Evolutionary conservation across 1,140 invertebrate species (phyloP), one percentile per base, ranked within the genome.

Genomic region (Solenopsis fugax): DNA sequence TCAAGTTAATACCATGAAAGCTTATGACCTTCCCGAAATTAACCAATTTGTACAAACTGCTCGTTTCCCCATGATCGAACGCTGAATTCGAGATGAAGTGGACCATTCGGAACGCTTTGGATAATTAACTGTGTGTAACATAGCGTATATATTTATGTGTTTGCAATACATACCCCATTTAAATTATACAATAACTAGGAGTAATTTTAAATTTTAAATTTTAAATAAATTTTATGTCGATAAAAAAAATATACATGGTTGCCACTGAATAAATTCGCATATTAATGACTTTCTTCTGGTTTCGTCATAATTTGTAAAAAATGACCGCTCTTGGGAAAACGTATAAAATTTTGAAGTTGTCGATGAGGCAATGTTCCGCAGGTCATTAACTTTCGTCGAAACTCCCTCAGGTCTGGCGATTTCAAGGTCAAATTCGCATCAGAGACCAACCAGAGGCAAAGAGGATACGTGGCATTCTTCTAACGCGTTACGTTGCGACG

Each of bases 391-490:
- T 6, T 41, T 48, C 12, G 12, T 78, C 18, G 18, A 73, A 50
- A 69, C 41, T 48, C 24, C n/a, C 54, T 7, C 24, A 65, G 10
- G 50, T 21, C 37, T 24, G 72, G 13, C 13, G 13, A 54, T 50
- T 50, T 50, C 73, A 89, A 88, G 86, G 77, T 50, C 71, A 50
- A 86, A 77, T 82, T 65, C 65, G 77, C 75, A 52, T 45, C 50
- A 72, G 48, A 80, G 24, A 34, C 67, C 24, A 76, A 87, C 60
- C 29, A 18, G 64, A 41, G 85, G 72, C 88, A 80, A 85, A 76
- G 52, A 87, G 88, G 48, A 41, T 65, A 89, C 90, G 89, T 29
- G 78, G 73, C 91, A 94, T 93, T 93, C 92, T 93, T 93, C 92
- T 89, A 81, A 54, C 82, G 77, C 76, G 67, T 91, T 90, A 88